Base-by-base conservation (phyloP, 2,888 invertebrate genomes). In the Clepsis dumicolana region DNA sequence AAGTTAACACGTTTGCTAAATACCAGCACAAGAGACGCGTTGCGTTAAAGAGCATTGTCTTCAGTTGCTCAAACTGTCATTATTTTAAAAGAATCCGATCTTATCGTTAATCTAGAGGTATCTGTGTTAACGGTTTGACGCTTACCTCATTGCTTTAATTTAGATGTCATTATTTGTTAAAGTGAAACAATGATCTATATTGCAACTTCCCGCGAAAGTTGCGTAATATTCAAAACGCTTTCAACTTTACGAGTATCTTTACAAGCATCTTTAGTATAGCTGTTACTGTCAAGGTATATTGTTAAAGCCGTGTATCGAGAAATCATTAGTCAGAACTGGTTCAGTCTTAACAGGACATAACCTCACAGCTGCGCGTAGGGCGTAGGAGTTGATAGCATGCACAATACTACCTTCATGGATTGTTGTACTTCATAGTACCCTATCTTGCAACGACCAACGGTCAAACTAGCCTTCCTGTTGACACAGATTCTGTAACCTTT, bases 151-250 rank as follows among this genome's bases (percentile, higher is more conserved):
- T 14, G 14, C 2, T 2, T 14, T 35, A 18, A 54, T 24, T 24
- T 59, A 38, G 27, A 38, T 63, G 25, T 38, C n/a, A 57, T 57
- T 27, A 57, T 41, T 10, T 14, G 29, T 38, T 59, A 12, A 44
- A 18, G n/a, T 27, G 24, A 50, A 60, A 65, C 52, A 60, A 24
- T 65, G 53, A 60, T 52, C 60, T 54, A 32, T 54, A 53, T 53
- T 21, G 8, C n/a, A 44, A 25, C 0, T 54, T 56, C 48, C 48
- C 27, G 14, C 21, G 0, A 3, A 24, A 14, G 16, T 35, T 56
- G 7, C 41, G 41, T 4, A 59, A 59, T 38, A 32, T 54, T 25
- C 25, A 25, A 41, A 59, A 60, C 1, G 16, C 54, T 56, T 38
- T 35, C 35, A 21, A 38, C 8, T 21, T 14, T 41, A 4, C 8